These are phyloP conservation scores for Ameiurus melas DNA, from an alignment of 2,113 vertebrate species.

Conservation along the genomic window DNA sequence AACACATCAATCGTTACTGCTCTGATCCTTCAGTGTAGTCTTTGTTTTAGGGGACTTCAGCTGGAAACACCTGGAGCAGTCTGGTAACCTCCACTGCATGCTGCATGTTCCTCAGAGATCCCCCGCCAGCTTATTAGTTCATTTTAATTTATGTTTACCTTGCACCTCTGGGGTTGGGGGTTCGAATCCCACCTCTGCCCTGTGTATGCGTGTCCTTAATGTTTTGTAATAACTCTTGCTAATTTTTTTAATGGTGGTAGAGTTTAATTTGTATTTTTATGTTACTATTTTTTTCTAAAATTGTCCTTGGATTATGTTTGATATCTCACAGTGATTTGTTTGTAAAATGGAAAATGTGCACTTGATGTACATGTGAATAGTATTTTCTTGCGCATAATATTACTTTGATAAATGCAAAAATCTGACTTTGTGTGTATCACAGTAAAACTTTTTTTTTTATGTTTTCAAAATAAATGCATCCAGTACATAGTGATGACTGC, in stretches of 20 bases:
- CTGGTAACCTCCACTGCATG: background rate
- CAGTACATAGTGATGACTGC: background rate
- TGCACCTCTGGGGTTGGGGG: no score
- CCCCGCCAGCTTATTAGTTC: background rate
- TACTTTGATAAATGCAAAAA: background rate
- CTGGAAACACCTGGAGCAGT: background rate
- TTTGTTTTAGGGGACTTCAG: background rate
- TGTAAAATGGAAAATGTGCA: background rate
- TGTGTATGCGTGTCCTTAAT: background rate
- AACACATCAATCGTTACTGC: background rate
- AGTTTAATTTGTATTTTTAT: no score
- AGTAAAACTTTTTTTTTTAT: background rate
- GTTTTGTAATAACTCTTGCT: background rate
- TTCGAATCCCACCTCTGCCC: no score
- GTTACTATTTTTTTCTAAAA: no score
- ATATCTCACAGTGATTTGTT: background rate
- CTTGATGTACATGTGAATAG: background rate
- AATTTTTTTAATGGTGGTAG: no score
- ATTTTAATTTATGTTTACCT: background rate
- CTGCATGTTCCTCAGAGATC: background rate
- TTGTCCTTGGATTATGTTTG: background rate
- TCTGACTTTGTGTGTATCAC: background rate
- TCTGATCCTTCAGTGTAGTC: background rate
- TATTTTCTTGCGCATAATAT: background rate
- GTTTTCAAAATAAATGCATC: background rate